Base-by-base conservation (phyloP, 2,113 vertebrate genomes). In the Mobula hypostoma region DNA sequence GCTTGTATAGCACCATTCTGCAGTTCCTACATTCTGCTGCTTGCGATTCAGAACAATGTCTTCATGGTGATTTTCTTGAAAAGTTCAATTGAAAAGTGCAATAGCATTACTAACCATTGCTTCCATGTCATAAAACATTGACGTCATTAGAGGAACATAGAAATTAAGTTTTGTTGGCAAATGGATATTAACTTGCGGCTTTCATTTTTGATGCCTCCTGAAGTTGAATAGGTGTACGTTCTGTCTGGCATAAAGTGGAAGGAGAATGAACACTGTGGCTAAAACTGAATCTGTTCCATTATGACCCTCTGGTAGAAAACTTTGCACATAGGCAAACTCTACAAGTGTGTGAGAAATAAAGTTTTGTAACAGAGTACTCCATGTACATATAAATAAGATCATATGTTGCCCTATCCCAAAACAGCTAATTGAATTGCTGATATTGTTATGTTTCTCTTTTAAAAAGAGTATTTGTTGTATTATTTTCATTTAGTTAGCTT, bases 401-500 rank as follows among this genome's bases (percentile, higher is more conserved):
- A 70, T 32, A n/a, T 12, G 36, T 36, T 70, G 8, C 88, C 27
- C 91, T 6, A 29, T 11, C 91, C 40, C 72, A 74, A 90, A 24
- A 48, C 17, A 74, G 40, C 68, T 74, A 61, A 90, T 66, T 90
- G 61, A 15, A 68, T 90, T 90, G 66, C 29, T n/a, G 29, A 66
- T 90, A 17, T 66, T 32, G 66, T 19, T 11, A 12, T 21, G 19
- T 4, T 66, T 88, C 61, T 61, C 12, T 58, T 77, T 36, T 8
- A 79, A 79, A 87, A 85, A 87, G 14, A 32, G 2, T 56, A 17
- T 24, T 21, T 66, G 6, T 29, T 27, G 90, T 72, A 88, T 1
- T 48, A 74, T 93, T 93, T 72, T 93, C 36, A 27, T 48, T 93
- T 93, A 48, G 21, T 93, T 93, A 27, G 32, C 40, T 93, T 74